Evolutionary conservation across 2,113 vertebrate genomes (phyloP), one percentile per base, ranked within the genome.

Genomic region (Colaptes auratus): DNA sequence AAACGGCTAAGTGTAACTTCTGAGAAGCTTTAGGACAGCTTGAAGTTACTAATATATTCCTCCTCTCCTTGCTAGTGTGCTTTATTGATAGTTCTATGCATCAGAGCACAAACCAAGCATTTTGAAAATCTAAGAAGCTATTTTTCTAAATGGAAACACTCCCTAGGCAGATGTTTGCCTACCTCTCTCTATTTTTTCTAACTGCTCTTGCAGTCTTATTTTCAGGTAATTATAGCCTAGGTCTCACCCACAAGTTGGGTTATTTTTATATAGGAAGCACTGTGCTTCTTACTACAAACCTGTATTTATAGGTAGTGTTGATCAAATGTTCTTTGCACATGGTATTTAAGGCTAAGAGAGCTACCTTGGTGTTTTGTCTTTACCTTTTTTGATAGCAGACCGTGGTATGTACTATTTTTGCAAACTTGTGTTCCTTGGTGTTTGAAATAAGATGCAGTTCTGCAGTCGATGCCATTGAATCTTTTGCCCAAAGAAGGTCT

Each of bases 261-360:
- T 96, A 96, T 96, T 96, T 96, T 96, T 96, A 81, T 95, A 95
- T 82, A 78, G 0, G 93, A 93, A 95, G 95, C 89, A 73, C 96
- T 92, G 56, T 96, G 80, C 96, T 97, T 96, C 92, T 97, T 96
- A 96, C 89, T 96, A 60, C 59, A 95, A 95, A 94, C 94, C 95
- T 86, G 89, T 97, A 97, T 97, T 97, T 98, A 97, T 97, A 93
- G 95, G 91, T 96, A 96, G 95, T 79, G 92, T 95, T 86, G 96
- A 97, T 89, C 84, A 73, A 36, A 71, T 91, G 76, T 97, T 96
- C 89, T 98, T 95, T 94, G 89, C 92, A 96, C 94, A 31, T 97
- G 95, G 93, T 95, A 95, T 97, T 97, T 97, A 98, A 97, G 83
- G 71, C 31, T 92, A 96, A 94, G 76, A 81, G 65, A 92, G 95